Conservation (phyloP, 30 jellyfish, hydroid and myxozoan genomes). For the Pelagia noctiluca region DNA sequence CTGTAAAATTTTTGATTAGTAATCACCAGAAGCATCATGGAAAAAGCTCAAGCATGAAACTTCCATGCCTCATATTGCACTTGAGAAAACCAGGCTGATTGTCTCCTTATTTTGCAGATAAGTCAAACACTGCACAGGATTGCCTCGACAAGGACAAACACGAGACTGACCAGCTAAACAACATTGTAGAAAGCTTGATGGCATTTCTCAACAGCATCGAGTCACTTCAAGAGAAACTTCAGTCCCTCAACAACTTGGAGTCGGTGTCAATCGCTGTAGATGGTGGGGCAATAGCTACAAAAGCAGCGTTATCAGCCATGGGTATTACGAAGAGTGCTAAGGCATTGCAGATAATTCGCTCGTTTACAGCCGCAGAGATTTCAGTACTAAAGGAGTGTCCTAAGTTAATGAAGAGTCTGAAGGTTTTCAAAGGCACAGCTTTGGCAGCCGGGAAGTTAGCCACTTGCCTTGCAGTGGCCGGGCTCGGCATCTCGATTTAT, state of each 20-base stretch:
- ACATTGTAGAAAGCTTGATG: background rate
- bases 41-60: too few relatives aligned
- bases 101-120: background rate
- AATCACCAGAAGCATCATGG: too few relatives aligned
- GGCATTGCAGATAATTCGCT: constrained; percentile 13
- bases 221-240: background rate
- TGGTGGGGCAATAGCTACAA: constrained; percentile 4
- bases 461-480: constrained; percentile 29
- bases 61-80: too few relatives aligned
- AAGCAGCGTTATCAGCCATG: constrained; percentile 15
- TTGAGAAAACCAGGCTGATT: too few relatives aligned
- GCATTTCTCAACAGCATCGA: constrained; percentile 6
- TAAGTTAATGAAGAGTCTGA: constrained; percentile 13
- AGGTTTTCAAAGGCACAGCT: constrained; percentile 25
- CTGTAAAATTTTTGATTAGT: too few relatives aligned
- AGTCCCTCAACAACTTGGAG: constrained; percentile 1
- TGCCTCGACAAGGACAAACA: constrained; percentile 21
- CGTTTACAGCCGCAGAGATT: constrained; percentile 21
- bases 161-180: constrained; percentile 11
- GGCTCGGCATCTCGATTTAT: constrained; percentile 32
- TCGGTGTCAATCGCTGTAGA: constrained; percentile 3
- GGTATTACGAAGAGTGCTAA: constrained; percentile 25
- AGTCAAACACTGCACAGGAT: constrained; percentile 25
- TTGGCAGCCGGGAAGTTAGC: constrained; percentile 29
- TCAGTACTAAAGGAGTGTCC: constrained; percentile 30